Base-by-base conservation (phyloP, 1,140 invertebrate species). In the Campoletis sonorensis region DNA sequence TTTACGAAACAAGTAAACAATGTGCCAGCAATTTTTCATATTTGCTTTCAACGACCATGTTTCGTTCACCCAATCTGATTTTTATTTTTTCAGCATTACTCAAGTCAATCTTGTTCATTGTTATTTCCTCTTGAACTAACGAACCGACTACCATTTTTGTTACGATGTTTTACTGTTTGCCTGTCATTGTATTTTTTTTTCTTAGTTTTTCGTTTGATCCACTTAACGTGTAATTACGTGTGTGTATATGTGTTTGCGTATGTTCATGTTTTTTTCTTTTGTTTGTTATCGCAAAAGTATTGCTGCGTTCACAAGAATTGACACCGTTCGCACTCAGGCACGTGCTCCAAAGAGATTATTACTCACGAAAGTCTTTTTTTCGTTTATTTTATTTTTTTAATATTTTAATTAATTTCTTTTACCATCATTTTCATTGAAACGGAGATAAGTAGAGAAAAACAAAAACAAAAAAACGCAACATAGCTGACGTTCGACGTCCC, bases 401-500 rank as follows among this genome's bases (percentile, higher is more conserved):
- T 45, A 18, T 76, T 61, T 70, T 81, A 58, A 37, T 4, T 45
- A 4, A 45, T 45, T 45, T 45, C 11, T 45, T 45, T 13, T 11
- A 10, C 8, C 11, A 10, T 45, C 13, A 45, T 45, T 45, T 13
- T 45, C 40, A 45, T 51, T 26, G n/a, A 21, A 51, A 73, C 27
- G 27, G 33, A 71, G 1, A 73, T 8, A 73, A 73, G 13, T 15
- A 73, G 3, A 13, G 45, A 73, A 51, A 51, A 49, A 4, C 23
- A 73, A 86, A 88, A 88, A 91, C 86, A 90, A 90, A 91, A 88
- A 73, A 86, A 88, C 88, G 91, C 86, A 90, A 90, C 91, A 88
- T 89, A 86, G 87, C 83, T 84, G 88, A 86, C 84, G 82, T 87
- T 90, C 86, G 82, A 87, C 73, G 82, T 87, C 82, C 88, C 83